Conservation (phyloP, 2,888 invertebrate species). For the Caenorhabditis virilis region DNA sequence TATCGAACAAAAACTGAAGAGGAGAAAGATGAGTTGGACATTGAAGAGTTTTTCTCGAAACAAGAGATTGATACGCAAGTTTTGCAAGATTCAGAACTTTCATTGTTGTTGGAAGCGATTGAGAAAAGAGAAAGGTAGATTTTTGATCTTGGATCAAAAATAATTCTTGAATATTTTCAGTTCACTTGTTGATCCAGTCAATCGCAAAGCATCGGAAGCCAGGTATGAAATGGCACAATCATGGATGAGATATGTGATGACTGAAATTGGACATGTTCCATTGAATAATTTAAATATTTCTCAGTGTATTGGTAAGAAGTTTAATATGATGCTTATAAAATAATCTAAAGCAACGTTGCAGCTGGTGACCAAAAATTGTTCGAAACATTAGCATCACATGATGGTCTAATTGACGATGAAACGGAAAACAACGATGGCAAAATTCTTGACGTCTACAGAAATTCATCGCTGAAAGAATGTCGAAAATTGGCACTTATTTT, state of each 20-base stretch:
- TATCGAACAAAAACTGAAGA: conserved; percentile 57
- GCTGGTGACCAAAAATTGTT: conserved; percentile 32
- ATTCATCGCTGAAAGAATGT: conserved; percentile 36
- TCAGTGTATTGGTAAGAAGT: conserved; percentile 22
- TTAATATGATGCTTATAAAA: not conserved
- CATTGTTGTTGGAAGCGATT: conserved; percentile 37
- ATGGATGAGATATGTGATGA: conserved; percentile 46
- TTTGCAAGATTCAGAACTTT: conserved; percentile 32
- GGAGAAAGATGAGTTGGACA: conserved; percentile 49
- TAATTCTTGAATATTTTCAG: conserved; percentile 2
- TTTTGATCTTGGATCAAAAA: not conserved
- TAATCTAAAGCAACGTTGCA: conserved; percentile 2
- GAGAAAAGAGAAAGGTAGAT: conserved; percentile 8
- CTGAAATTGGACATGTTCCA: conserved; percentile 27
- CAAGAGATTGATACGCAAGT: conserved; percentile 30
- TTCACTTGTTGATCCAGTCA: conserved; percentile 20
- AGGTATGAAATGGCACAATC: conserved; percentile 38
- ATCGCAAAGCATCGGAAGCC: conserved; percentile 13
- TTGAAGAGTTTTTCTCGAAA: conserved; percentile 38
- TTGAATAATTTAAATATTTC: conserved; percentile 3
- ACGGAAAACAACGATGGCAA: conserved; percentile 9
- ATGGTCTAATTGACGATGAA: conserved; percentile 23
- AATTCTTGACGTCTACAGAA: conserved; percentile 35
- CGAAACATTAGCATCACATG: conserved; percentile 15
- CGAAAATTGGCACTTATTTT: conserved; percentile 38